Evolutionary conservation across 1,140 invertebrate genomes (phyloP).

Genomic region (Grapholita molesta): DNA sequence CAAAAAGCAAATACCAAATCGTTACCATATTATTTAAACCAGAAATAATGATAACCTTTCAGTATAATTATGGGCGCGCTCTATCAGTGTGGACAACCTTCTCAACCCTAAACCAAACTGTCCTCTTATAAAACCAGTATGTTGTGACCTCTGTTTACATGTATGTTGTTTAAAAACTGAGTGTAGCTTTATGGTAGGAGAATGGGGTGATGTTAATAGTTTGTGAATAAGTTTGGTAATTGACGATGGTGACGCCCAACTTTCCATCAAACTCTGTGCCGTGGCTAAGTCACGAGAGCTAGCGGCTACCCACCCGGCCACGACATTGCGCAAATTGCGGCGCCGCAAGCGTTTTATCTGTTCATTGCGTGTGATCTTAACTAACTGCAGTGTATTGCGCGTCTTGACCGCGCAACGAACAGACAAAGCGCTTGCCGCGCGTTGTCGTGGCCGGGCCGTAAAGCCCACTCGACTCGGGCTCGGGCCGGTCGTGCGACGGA

Average conservation of each 20-base stretch:
- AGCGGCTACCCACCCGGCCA: too few relatives aligned
- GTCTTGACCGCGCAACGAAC: too few relatives aligned
- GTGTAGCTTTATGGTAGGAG: background rate
- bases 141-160: background rate
- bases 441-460: too few relatives aligned
- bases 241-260: constrained; percentile 19
- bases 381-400: too few relatives aligned
- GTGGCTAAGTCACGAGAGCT: background rate
- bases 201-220: background rate
- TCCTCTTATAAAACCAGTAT: background rate
- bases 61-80: constrained; percentile 4
- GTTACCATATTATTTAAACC: background rate
- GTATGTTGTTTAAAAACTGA: background rate
- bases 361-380: too few relatives aligned
- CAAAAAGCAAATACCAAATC: background rate
- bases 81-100: background rate
- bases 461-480: too few relatives aligned
- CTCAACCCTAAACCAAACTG: background rate
- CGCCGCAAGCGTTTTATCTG: too few relatives aligned
- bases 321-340: too few relatives aligned
- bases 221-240: background rate
- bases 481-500: too few relatives aligned
- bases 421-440: too few relatives aligned
- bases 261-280: constrained; percentile 18
- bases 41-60: constrained; percentile 3